phyloP scores from a whole-genome alignment of 2,113 vertebrate genomes.

The Leiothrix lutea region DNA sequence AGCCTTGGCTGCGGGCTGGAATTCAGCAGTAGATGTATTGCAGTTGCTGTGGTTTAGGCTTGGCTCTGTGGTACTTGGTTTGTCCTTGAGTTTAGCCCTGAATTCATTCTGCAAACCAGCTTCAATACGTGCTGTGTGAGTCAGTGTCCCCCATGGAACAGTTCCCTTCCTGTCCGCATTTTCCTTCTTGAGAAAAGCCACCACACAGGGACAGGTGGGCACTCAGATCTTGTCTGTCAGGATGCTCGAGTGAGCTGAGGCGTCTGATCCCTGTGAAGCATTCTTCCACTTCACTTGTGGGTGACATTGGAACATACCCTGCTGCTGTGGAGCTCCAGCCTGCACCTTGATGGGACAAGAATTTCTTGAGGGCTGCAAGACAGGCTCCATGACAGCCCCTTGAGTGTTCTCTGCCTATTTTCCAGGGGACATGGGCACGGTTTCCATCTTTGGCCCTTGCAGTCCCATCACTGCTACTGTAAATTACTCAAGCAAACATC shows the following conservation, averaged over 20 bases:
- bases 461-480: background rate
- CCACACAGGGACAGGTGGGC: rapidly evolving
- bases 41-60: background rate
- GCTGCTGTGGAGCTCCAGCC: background rate
- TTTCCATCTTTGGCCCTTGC: background rate
- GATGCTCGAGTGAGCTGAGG: background rate
- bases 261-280: background rate
- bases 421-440: background rate
- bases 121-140: background rate
- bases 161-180: background rate
- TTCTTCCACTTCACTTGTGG: background rate
- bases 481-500: background rate
- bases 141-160: background rate
- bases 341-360: background rate
- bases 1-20: background rate
- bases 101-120: background rate
- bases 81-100: background rate
- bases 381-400: background rate
- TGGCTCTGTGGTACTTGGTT: background rate
- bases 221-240: rapidly evolving
- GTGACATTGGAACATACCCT: background rate
- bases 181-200: background rate
- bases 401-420: background rate
- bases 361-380: background rate
- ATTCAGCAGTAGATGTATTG: background rate